Conservation (phyloP, 2,797 vertebrate genomes). For the Enteromius viviparus region DNA sequence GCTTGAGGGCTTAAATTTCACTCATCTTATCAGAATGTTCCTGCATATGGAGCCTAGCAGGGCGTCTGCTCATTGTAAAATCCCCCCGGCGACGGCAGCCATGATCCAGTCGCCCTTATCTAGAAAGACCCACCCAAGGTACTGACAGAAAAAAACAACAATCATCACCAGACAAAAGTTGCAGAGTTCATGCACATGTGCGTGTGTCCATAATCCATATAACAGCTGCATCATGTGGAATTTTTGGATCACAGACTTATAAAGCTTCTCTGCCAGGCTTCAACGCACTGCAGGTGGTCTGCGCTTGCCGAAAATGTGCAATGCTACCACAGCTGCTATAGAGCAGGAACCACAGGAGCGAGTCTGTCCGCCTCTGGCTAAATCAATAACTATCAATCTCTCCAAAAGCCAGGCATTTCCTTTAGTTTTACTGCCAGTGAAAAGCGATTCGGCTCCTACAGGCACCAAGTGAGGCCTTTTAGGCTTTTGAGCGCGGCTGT, state of each 20-base stretch:
- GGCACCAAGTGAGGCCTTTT: background rate
- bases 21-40: slow-evolving; percentile 73
- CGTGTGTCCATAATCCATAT: slow-evolving; percentile 19
- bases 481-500: background rate
- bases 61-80: slow-evolving; percentile 29
- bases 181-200: slow-evolving; percentile 52
- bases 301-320: slow-evolving; percentile 18
- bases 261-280: slow-evolving; percentile 30
- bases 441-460: slow-evolving; percentile 6
- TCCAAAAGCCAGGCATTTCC: slow-evolving; percentile 44
- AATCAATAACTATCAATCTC: slow-evolving; percentile 56
- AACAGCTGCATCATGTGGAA: background rate
- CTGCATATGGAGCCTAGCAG: slow-evolving; percentile 61
- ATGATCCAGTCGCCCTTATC: slow-evolving; percentile 72
- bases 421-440: slow-evolving; percentile 46
- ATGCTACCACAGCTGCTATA: background rate
- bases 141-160: slow-evolving; percentile 33
- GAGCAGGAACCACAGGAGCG: slow-evolving; percentile 24
- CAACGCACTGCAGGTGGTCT: slow-evolving; percentile 34
- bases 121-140: slow-evolving; percentile 62
- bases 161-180: slow-evolving; percentile 57
- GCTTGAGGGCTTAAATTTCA: slow-evolving; percentile 42
- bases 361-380: slow-evolving; percentile 42
- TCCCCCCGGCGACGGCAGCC: slow-evolving; percentile 69
- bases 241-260: slow-evolving; percentile 25